A percentile compares a stretch with the other conserved stretches of the same genome.
Conservation (phyloP, 2,888 invertebrate species). For the Melanostoma mellinum region DNA sequence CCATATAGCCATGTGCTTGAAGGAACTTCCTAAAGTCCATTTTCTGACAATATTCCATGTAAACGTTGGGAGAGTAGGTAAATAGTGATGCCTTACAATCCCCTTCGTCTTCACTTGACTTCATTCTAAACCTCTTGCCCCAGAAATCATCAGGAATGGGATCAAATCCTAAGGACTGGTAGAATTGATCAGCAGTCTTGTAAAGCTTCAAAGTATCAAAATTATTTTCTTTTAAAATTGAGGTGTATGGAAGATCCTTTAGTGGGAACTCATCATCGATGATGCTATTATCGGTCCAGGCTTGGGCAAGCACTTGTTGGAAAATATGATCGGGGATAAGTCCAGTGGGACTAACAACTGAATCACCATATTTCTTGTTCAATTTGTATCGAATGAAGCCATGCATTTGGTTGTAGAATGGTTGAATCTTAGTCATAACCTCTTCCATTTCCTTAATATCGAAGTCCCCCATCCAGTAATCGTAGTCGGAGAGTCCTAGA, state of each 20-base stretch:
- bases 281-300: slow-evolving; percentile 26
- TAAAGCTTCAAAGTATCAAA: background rate
- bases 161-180: slow-evolving; percentile 41
- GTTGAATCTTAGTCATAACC: slow-evolving; percentile 88
- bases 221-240: background rate
- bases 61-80: slow-evolving; percentile 7
- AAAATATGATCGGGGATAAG: slow-evolving; percentile 89
- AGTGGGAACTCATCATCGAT: background rate
- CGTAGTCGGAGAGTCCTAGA: background rate
- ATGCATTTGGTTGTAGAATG: slow-evolving; percentile 90
- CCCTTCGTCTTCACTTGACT: slow-evolving; percentile 3
- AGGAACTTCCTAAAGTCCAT: slow-evolving; percentile 38
- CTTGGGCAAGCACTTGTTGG: slow-evolving; percentile 81
- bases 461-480: slow-evolving; percentile 13
- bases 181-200: slow-evolving; percentile 34
- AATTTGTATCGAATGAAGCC: slow-evolving; percentile 88
- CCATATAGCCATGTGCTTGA: slow-evolving; percentile 49
- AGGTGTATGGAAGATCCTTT: slow-evolving; percentile 3
- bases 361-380: slow-evolving; percentile 86
- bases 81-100: slow-evolving; percentile 39
- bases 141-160: slow-evolving; percentile 14
- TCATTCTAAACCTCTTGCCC: slow-evolving; percentile 12
- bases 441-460: slow-evolving; percentile 84
- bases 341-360: slow-evolving; percentile 84
- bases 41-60: slow-evolving; percentile 49